Conservation (phyloP, 2,113 vertebrate genomes). For the Girardinichthys multiradiatus region DNA sequence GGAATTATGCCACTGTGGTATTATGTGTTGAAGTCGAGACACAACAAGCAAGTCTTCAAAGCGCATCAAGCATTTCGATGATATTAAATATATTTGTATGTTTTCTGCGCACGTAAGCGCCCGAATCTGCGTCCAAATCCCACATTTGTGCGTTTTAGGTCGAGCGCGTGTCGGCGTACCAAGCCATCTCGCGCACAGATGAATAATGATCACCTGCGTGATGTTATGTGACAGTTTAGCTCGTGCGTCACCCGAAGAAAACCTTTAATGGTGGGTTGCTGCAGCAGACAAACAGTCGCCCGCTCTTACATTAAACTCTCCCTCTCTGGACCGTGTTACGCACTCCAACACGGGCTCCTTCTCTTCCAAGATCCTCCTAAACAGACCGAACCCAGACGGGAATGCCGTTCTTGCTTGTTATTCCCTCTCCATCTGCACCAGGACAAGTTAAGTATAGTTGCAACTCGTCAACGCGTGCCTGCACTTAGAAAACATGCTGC, state of each 20-base stretch:
- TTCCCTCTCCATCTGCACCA: not conserved
- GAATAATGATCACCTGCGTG: not conserved
- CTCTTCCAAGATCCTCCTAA: not conserved
- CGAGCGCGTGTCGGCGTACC: not conserved
- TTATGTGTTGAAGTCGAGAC: not conserved
- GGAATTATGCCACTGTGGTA: not conserved
- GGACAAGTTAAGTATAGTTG: conserved; percentile 5
- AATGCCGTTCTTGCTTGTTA: not conserved
- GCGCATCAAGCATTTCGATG: not conserved
- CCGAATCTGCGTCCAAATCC: too few relatives aligned
- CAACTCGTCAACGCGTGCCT: not conserved
- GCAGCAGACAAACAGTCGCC: not conserved
- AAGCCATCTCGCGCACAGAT: not conserved
- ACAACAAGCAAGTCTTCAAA: not conserved
- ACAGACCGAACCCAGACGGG: not conserved
- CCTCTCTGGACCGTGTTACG: not conserved
- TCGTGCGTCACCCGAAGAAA: not conserved
- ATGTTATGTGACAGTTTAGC: not conserved
- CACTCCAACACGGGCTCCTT: not conserved
- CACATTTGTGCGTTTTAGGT: not conserved
- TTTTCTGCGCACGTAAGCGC: not conserved
- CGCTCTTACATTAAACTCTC: not conserved
- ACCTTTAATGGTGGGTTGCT: conserved; percentile 5
- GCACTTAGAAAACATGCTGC: not conserved
- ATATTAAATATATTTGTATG: not conserved